phyloP scores from a whole-genome alignment of 2,113 vertebrate species.

The Lycocorax pyrrhopterus region DNA sequence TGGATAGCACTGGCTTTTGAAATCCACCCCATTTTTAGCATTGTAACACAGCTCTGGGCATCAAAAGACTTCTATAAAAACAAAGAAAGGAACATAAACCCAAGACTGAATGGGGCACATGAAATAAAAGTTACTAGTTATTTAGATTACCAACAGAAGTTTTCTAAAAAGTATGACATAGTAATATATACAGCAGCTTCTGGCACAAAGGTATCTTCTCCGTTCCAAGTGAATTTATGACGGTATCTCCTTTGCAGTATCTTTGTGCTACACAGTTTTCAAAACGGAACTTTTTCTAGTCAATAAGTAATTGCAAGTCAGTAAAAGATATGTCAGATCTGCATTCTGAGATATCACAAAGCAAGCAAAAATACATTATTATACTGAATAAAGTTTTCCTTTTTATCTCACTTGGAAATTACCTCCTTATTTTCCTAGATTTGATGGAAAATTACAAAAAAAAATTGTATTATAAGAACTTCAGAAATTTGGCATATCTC shows the following conservation, averaged over 20 bases:
- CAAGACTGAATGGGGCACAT: neutral
- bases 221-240: neutral
- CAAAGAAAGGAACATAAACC: conserved; percentile 19
- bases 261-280: neutral
- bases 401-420: neutral
- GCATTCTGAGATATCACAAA: neutral
- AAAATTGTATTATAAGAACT: neutral
- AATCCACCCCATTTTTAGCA: conserved; percentile 94
- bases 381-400: neutral
- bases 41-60: conserved; percentile 85
- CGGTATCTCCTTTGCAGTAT: neutral
- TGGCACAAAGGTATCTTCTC: neutral
- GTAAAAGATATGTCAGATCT: neutral
- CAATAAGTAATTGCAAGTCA: neutral
- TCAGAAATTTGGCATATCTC: neutral
- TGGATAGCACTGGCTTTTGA: conserved; percentile 93
- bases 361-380: neutral
- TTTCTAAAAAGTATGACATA: neutral
- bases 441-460: neutral
- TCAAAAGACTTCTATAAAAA: conserved; percentile 90
- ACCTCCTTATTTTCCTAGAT: neutral
- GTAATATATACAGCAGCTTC: neutral
- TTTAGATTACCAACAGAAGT: neutral
- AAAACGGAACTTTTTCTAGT: neutral
- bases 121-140: neutral